A percentile compares a stretch with the other conserved stretches of the same genome.
Evolutionary conservation across 2,113 vertebrate species (phyloP).

Genomic region (Chinchilla lanigera): DNA sequence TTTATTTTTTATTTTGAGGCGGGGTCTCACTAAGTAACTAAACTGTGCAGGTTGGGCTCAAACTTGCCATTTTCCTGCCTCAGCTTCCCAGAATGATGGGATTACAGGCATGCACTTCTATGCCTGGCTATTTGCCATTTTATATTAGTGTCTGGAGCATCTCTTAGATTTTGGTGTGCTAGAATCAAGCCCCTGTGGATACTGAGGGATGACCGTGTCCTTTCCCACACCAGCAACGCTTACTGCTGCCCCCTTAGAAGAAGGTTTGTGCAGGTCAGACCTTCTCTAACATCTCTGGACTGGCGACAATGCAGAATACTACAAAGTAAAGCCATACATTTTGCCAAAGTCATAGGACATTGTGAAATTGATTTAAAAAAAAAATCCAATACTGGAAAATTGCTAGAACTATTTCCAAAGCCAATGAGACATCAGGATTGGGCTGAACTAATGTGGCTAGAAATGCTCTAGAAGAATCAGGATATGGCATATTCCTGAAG

Average conservation of each 20-base stretch:
- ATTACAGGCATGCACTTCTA: neutral
- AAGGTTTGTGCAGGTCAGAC: neutral
- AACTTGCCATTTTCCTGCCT: neutral
- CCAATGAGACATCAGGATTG: too few species aligned
- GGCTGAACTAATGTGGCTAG: neutral
- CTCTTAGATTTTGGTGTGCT: neutral
- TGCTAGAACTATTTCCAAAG: neutral
- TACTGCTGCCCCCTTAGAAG: neutral
- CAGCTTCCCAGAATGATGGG: neutral
- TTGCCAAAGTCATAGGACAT: neutral
- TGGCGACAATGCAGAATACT: neutral
- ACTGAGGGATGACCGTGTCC: neutral
- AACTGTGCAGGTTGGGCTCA: neutral
- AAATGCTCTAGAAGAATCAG: neutral
- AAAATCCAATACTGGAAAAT: neutral
- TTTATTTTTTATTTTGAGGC: neutral
- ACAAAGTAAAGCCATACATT: neutral
- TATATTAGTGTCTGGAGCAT: neutral
- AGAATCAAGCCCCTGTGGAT: neutral
- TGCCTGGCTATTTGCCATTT: neutral
- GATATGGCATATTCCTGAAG: neutral
- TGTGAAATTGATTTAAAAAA: neutral
- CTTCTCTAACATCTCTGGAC: neutral
- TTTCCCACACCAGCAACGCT: neutral
- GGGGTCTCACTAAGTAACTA: neutral